These are phyloP conservation scores for Alouatta palliata DNA, from an alignment of 2,113 vertebrate species.

Conservation along the genomic window DNA sequence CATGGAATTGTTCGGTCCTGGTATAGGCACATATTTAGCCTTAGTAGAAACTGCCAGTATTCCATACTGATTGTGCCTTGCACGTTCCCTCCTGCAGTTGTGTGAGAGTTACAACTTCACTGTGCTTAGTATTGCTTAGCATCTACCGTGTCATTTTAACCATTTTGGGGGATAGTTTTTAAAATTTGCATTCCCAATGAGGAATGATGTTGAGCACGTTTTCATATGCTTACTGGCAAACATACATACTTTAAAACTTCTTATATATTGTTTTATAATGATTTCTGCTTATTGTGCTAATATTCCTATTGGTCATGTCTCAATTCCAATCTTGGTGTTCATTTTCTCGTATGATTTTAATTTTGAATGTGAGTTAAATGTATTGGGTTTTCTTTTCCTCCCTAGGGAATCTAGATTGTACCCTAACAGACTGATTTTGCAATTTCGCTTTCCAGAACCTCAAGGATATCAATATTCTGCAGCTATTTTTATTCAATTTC, in stretches of 20 bases:
- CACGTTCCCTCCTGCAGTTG: accelerated
- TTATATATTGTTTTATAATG: neutral
- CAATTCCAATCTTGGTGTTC: neutral
- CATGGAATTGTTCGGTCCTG: neutral
- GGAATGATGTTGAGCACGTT: neutral
- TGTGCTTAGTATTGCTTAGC: neutral
- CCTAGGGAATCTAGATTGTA: neutral
- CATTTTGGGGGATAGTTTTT: neutral
- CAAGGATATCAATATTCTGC: neutral
- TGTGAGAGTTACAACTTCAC: neutral
- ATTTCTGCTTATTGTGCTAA: neutral
- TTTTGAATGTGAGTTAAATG: slow-evolving; percentile 25
- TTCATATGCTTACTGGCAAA: neutral
- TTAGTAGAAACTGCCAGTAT: neutral
- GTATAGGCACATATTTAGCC: neutral
- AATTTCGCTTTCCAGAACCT: neutral
- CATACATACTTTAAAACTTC: neutral
- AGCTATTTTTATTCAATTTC: neutral
- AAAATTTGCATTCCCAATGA: neutral
- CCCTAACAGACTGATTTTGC: neutral
- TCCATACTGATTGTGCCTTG: neutral
- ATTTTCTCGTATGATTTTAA: slow-evolving; percentile 38
- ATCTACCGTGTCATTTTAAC: neutral
- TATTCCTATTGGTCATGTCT: neutral
- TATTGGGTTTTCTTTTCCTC: neutral